Evolutionary conservation across 2,797 vertebrate species (phyloP).

Genomic region (Artibeus jamaicensis): DNA sequence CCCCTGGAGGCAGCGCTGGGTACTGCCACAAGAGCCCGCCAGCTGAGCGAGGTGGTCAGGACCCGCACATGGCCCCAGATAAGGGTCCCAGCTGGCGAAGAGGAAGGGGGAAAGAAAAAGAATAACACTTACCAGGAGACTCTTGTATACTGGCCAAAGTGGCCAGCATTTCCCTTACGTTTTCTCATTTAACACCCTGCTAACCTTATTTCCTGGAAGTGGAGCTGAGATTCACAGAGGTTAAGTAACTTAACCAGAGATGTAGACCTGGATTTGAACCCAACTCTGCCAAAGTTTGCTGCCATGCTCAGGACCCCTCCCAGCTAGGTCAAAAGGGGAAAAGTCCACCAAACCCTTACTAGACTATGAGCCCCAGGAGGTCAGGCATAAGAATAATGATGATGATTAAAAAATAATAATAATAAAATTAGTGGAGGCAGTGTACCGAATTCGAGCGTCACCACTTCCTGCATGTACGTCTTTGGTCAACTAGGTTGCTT

Average conservation of each 20-base stretch:
- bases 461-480: neutral
- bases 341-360: neutral
- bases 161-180: neutral
- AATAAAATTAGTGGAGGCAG: neutral
- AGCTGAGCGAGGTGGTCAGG: accelerated
- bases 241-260: neutral
- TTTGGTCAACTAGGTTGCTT: neutral
- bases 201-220: neutral
- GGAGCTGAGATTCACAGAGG: neutral
- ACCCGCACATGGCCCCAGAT: neutral
- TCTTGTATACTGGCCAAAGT: neutral
- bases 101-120: neutral
- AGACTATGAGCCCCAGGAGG: neutral
- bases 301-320: neutral
- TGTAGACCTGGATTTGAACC: neutral
- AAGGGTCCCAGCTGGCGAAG: accelerated
- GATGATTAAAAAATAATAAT: neutral
- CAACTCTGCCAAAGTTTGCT: neutral
- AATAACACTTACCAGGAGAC: neutral
- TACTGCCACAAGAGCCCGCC: neutral
- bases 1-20: neutral
- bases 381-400: neutral
- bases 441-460: neutral
- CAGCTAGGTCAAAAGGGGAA: neutral
- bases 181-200: neutral